phyloP scores from a whole-genome alignment of 2,888 invertebrate genomes.

The Heteromyza rotundicornis region DNA sequence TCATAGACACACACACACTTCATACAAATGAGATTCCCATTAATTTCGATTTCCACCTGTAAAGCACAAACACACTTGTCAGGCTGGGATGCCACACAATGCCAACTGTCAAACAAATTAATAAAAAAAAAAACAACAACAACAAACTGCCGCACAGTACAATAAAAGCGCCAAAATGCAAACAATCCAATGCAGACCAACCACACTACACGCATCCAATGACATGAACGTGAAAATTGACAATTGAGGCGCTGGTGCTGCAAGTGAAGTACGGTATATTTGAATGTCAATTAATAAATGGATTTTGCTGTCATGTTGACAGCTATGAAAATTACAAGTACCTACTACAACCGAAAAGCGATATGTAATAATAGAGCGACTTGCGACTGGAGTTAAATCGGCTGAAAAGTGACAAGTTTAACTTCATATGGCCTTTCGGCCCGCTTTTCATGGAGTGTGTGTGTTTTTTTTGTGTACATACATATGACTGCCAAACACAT shows the following conservation, averaged over 20 bases:
- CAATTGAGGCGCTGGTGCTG: not conserved
- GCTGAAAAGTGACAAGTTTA: too few species aligned
- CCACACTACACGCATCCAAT: not conserved
- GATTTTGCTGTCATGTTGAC: not conserved
- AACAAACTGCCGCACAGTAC: not conserved
- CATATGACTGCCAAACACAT: too few species aligned
- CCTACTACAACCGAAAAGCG: too few species aligned
- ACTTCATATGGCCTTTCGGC: too few species aligned
- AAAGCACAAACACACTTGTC: conserved; percentile 27
- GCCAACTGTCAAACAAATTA: too few species aligned
- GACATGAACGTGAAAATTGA: not conserved
- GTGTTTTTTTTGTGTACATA: too few species aligned
- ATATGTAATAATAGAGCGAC: too few species aligned
- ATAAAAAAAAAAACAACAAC: conserved; percentile 19
- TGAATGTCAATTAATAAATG: not conserved
- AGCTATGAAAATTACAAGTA: not conserved
- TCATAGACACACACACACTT: not conserved
- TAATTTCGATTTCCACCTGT: conserved; percentile 26
- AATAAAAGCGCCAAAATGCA: not conserved
- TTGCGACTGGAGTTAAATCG: too few species aligned
- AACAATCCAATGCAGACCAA: not conserved
- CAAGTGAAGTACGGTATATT: not conserved
- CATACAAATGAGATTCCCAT: not conserved
- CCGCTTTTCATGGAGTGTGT: too few species aligned
- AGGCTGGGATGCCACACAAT: too few species aligned